A percentile compares a stretch with the other conserved stretches of the same genome.
These are phyloP conservation scores for Caenorhabditis sinica DNA, from an alignment of 2,888 invertebrate species.

Conservation along the genomic window DNA sequence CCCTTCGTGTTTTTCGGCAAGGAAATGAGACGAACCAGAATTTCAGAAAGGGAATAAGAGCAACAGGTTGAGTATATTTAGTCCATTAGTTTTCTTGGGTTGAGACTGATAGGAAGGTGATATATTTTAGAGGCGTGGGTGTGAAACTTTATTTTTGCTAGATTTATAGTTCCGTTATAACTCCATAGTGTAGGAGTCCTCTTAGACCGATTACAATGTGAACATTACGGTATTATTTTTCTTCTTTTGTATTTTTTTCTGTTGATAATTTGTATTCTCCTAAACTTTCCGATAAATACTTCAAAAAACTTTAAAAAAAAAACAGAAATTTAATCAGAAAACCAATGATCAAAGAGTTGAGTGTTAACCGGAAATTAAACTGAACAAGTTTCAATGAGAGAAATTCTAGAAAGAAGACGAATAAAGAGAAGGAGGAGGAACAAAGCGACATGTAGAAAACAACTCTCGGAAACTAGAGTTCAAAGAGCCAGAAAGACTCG, in stretches of 20 bases:
- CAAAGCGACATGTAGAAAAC: slow-evolving; percentile 12
- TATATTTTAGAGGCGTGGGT: neutral
- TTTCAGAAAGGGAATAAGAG: slow-evolving; percentile 3
- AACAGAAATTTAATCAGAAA: neutral
- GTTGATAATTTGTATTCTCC: neutral
- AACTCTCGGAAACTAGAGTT: slow-evolving; percentile 30
- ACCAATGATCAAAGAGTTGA: slow-evolving; percentile 9
- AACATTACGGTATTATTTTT: neutral
- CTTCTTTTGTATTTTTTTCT: neutral
- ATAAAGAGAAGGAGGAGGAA: slow-evolving; percentile 4
- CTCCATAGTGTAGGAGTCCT: neutral
- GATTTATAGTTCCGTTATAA: neutral
- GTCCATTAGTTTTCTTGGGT: neutral
- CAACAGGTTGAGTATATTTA: neutral
- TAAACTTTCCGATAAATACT: neutral
- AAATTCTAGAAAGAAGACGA: neutral
- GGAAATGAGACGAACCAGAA: slow-evolving; percentile 40
- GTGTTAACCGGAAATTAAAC: slow-evolving; percentile 14
- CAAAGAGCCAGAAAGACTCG: slow-evolving; percentile 22
- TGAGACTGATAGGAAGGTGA: neutral
- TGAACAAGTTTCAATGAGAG: neutral
- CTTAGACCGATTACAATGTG: neutral
- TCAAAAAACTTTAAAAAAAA: neutral
- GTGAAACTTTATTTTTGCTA: neutral
- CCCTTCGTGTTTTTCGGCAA: slow-evolving; percentile 43